Evolutionary conservation across 2,113 vertebrate species (phyloP).

Genomic region (Labeo catla): DNA sequence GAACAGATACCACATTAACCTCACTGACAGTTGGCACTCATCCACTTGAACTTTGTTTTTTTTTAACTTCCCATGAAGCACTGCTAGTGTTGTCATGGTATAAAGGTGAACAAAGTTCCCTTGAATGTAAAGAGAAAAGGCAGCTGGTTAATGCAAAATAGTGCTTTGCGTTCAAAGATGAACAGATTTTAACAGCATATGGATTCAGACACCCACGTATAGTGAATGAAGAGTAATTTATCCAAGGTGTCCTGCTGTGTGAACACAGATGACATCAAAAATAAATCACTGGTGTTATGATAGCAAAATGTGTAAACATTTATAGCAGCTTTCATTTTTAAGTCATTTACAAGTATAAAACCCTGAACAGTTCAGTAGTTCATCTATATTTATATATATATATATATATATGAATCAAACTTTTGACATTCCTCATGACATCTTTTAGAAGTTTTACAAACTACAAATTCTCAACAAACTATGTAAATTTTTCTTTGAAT

Average conservation of each 20-base stretch:
- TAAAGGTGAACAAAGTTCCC: conserved; percentile 20
- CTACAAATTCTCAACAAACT: background rate
- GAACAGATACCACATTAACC: conserved; percentile 56
- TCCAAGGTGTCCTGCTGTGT: conserved; percentile 17
- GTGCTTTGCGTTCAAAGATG: background rate
- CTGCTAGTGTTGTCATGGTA: background rate
- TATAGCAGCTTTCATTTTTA: conserved; percentile 2
- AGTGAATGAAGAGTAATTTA: conserved; percentile 13
- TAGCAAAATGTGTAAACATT: background rate
- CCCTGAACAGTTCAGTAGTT: background rate
- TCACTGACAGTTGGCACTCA: conserved; percentile 53
- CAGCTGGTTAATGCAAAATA: background rate
- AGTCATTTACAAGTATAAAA: conserved; percentile 7
- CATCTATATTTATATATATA: conserved; percentile 2
- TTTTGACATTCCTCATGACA: background rate
- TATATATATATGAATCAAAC: background rate
- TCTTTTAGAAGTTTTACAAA: background rate
- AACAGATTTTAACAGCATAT: background rate
- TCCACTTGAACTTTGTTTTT: conserved; percentile 49
- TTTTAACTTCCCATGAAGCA: background rate
- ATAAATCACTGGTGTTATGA: conserved; percentile 24
- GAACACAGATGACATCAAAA: conserved; percentile 1
- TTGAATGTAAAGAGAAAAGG: background rate
- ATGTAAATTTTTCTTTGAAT: background rate
- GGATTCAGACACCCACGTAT: conserved; percentile 18